Conservation (phyloP, 2,797 vertebrate genomes). For the Poeciliopsis gracilis region DNA sequence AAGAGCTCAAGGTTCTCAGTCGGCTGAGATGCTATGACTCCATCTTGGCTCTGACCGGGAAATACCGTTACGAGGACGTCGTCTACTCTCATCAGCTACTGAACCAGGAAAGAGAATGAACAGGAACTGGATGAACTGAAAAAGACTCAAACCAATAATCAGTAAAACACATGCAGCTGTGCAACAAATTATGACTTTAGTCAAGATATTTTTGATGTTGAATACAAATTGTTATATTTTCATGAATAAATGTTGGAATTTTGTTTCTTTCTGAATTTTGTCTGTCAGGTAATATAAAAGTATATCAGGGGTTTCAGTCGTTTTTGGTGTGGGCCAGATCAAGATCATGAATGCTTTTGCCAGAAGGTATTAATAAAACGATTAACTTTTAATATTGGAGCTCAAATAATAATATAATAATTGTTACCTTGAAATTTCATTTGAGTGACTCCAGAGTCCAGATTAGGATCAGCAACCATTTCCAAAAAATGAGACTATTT, state of each 20-base stretch:
- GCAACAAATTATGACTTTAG: slow-evolving; percentile 2
- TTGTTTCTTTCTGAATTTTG: slow-evolving; percentile 8
- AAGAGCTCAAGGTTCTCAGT: slow-evolving; percentile 84
- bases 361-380: too few relatives aligned
- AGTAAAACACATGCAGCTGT: neutral
- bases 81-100: slow-evolving; percentile 75
- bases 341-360: too few relatives aligned
- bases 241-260: slow-evolving; percentile 61
- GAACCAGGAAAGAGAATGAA: slow-evolving; percentile 57
- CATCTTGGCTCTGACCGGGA: slow-evolving; percentile 80
- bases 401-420: too few relatives aligned
- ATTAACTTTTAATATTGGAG: too few relatives aligned
- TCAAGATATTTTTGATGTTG: slow-evolving; percentile 11
- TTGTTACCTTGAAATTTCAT: too few relatives aligned
- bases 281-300: neutral
- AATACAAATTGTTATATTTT: slow-evolving; percentile 51
- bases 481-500: too few relatives aligned
- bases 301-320: neutral
- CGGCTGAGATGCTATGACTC: slow-evolving; percentile 82
- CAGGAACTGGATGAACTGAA: neutral
- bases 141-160: neutral
- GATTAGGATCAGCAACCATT: too few relatives aligned
- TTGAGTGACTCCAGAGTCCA: too few relatives aligned
- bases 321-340: too few relatives aligned
- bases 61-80: slow-evolving; percentile 83